Conservation (phyloP, 2,888 invertebrate genomes). For the Zaprionus bogoriensis region DNA sequence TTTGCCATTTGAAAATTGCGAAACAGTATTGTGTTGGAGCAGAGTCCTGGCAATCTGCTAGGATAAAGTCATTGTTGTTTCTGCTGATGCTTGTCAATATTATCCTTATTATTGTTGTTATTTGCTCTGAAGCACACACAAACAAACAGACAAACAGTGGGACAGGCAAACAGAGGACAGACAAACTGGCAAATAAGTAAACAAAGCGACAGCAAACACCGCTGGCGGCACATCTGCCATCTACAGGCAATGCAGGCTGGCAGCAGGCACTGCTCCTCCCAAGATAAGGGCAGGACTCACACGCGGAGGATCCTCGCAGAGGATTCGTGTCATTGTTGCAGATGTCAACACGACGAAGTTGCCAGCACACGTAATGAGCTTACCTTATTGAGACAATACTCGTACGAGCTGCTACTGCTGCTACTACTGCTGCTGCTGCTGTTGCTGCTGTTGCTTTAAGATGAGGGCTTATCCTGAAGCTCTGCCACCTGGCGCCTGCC, state of each 20-base stretch:
- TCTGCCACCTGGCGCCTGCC: constrained; percentile 32
- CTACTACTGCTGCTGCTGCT: constrained; percentile 24
- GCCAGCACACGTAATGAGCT: constrained; percentile 65
- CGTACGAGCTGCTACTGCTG: constrained; percentile 40
- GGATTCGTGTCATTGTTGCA: constrained; percentile 5
- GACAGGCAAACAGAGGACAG: constrained; percentile 4
- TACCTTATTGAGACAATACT: constrained; percentile 66
- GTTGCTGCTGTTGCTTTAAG: constrained; percentile 16
- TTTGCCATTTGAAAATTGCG: neutral
- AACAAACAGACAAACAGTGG: constrained; percentile 17
- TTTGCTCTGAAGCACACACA: constrained; percentile 47
- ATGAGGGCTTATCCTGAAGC: constrained; percentile 45
- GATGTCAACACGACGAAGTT: constrained; percentile 51
- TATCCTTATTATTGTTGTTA: constrained; percentile 32
- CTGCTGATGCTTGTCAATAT: constrained; percentile 34
- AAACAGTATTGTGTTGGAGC: constrained; percentile 22
- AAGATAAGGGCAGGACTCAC: constrained; percentile 36
- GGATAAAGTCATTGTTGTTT: constrained; percentile 70
- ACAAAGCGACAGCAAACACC: constrained; percentile 69
- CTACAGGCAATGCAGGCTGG: constrained; percentile 47
- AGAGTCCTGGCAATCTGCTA: constrained; percentile 65
- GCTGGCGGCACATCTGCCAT: constrained; percentile 69
- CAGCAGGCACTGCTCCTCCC: constrained; percentile 16
- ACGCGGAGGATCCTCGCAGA: neutral
- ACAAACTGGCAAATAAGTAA: constrained; percentile 66